phyloP scores from a whole-genome alignment of 2,888 invertebrate species.

The Eledona agricola region DNA sequence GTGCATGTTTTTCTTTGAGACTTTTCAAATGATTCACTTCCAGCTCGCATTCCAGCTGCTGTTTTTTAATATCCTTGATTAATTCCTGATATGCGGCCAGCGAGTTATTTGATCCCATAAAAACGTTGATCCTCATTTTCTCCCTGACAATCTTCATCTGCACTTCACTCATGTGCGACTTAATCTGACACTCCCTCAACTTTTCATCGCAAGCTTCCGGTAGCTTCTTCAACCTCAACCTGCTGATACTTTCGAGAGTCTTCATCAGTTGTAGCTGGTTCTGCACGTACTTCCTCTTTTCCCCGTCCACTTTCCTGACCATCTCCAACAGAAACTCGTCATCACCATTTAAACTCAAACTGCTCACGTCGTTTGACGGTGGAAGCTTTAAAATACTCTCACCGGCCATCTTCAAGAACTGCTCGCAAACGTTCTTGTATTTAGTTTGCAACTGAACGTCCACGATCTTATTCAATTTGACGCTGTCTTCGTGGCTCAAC shows the following conservation, averaged over 20 bases:
- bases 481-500: slow-evolving; percentile 56
- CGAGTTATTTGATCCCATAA: slow-evolving; percentile 60
- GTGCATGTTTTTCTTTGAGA: slow-evolving; percentile 59
- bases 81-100: slow-evolving; percentile 60
- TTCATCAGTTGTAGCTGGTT: slow-evolving; percentile 53
- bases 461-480: not conserved
- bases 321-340: slow-evolving; percentile 43
- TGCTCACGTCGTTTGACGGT: not conserved
- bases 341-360: slow-evolving; percentile 4
- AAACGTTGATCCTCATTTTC: slow-evolving; percentile 56
- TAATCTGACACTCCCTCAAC: slow-evolving; percentile 54
- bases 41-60: slow-evolving; percentile 54
- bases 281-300: slow-evolving; percentile 56
- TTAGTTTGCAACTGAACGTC: slow-evolving; percentile 47
- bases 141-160: slow-evolving; percentile 52
- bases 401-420: slow-evolving; percentile 37
- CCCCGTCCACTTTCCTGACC: slow-evolving; percentile 57
- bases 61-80: slow-evolving; percentile 57
- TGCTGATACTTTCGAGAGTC: slow-evolving; percentile 56
- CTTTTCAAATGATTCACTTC: slow-evolving; percentile 58
- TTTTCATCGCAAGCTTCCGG: slow-evolving; percentile 55
- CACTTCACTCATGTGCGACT: slow-evolving; percentile 57
- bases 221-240: slow-evolving; percentile 54
- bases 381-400: slow-evolving; percentile 43
- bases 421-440: slow-evolving; percentile 48